A percentile compares a stretch with the other conserved stretches of the same genome.
phyloP scores from a whole-genome alignment of 2,113 vertebrate species.

The Calyptomena viridis region DNA sequence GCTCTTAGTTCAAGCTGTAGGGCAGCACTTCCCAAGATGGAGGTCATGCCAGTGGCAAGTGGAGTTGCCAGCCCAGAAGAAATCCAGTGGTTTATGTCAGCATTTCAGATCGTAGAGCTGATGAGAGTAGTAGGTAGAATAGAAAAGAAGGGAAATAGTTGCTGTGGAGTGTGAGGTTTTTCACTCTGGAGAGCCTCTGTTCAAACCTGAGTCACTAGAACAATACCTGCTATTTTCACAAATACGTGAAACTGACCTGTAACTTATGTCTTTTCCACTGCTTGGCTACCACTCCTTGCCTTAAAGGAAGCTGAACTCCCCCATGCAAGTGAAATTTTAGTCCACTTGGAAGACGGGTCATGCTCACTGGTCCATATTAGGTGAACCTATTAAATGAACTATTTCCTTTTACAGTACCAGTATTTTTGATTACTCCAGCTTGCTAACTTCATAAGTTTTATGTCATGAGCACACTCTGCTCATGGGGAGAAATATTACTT shows the following conservation, averaged over 20 bases:
- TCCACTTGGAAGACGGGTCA: neutral
- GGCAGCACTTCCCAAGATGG: neutral
- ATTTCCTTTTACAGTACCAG: neutral
- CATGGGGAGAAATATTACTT: neutral
- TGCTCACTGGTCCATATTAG: neutral
- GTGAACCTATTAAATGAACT: neutral
- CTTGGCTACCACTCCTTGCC: neutral
- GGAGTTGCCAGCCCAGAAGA: neutral
- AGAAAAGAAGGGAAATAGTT: neutral
- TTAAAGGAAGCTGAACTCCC: neutral
- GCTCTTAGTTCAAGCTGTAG: neutral
- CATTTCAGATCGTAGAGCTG: neutral
- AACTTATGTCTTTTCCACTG: neutral
- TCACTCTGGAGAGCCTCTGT: neutral
- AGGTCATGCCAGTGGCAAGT: neutral
- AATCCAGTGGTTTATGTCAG: neutral
- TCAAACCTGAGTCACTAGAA: neutral
- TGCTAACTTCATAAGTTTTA: neutral
- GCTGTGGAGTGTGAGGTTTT: neutral
- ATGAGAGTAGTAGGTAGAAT: neutral
- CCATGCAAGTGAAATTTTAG: neutral
- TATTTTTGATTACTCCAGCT: neutral
- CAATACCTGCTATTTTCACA: neutral
- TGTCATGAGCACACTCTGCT: rapidly evolving
- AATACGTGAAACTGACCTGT: neutral